Percentiles rank a stretch among this genome's conserved stretches.
Evolutionary conservation across 2,113 vertebrate species (phyloP).

Genomic region (Poicephalus meyeri): DNA sequence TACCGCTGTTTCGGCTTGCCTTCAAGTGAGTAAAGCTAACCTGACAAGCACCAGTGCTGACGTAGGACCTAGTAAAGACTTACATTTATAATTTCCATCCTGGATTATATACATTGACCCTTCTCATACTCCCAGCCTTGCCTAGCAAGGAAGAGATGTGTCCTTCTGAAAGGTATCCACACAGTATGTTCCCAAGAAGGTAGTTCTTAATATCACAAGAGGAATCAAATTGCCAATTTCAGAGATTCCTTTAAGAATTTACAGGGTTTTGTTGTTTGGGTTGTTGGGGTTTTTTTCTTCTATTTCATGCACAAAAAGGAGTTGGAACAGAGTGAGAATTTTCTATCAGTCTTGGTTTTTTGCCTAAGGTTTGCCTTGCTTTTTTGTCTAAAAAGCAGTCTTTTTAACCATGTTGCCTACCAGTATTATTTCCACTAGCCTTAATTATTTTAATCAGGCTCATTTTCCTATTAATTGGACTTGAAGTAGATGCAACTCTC

Average conservation of each 20-base stretch:
- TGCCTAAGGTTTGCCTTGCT: neutral
- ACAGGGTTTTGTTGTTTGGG: neutral
- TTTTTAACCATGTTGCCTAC: neutral
- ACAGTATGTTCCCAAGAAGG: neutral
- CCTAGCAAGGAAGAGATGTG: neutral
- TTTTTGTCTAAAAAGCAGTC: neutral
- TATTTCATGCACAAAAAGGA: neutral
- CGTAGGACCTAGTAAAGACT: neutral
- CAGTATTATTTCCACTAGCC: neutral
- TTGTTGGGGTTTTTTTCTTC: neutral
- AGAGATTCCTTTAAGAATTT: neutral
- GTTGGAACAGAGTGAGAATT: neutral
- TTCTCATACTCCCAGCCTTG: fast-evolving
- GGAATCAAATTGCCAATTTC: neutral
- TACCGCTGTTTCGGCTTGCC: neutral
- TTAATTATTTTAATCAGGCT: conserved; percentile 18
- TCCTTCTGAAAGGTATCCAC: neutral
- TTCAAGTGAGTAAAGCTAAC: neutral
- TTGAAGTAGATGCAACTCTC: neutral
- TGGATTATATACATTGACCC: neutral
- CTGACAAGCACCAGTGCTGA: neutral
- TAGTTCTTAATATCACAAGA: neutral
- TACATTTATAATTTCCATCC: neutral
- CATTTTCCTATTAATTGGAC: neutral
- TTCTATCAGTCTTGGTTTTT: neutral